These are phyloP conservation scores for Seira sanloemensis DNA, from an alignment of 2,888 invertebrate genomes.

Conservation along the genomic window DNA sequence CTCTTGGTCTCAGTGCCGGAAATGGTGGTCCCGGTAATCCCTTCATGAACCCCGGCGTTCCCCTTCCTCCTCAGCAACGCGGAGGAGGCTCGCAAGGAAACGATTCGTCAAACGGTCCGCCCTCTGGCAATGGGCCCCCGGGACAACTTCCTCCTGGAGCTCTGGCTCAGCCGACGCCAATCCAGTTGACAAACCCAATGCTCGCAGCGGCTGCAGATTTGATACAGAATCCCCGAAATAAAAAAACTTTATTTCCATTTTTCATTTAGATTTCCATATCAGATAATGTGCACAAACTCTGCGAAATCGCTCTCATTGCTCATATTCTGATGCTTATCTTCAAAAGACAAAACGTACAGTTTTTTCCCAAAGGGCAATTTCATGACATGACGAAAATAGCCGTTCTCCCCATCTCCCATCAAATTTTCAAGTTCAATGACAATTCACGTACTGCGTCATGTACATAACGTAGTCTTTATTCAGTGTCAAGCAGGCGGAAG, in stretches of 20 bases:
- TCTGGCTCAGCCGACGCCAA: slow-evolving; percentile 66
- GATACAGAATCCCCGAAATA: background rate
- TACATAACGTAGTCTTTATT: background rate
- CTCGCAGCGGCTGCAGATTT: slow-evolving; percentile 78
- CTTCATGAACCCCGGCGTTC: slow-evolving; percentile 76
- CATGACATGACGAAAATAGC: no score
- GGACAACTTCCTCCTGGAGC: slow-evolving; percentile 58
- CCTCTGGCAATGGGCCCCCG: slow-evolving; percentile 75
- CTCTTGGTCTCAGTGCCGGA: slow-evolving; percentile 71
- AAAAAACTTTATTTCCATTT: background rate
- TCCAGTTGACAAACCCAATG: slow-evolving; percentile 74
- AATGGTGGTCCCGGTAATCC: slow-evolving; percentile 55
- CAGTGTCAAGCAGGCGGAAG: background rate
- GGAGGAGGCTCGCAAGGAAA: slow-evolving; percentile 67
- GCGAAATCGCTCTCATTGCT: background rate
- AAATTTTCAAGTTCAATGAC: background rate
- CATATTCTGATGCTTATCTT: background rate
- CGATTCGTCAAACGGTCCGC: slow-evolving; percentile 77
- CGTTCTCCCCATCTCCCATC: background rate
- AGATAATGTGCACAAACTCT: background rate
- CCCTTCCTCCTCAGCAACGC: slow-evolving; percentile 77
- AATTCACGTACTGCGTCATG: background rate
- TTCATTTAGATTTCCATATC: background rate
- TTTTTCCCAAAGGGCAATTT: background rate
- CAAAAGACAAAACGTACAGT: background rate